Base-by-base conservation (phyloP, 2,888 invertebrate genomes). In the Lordiphosa andalusiaca region DNA sequence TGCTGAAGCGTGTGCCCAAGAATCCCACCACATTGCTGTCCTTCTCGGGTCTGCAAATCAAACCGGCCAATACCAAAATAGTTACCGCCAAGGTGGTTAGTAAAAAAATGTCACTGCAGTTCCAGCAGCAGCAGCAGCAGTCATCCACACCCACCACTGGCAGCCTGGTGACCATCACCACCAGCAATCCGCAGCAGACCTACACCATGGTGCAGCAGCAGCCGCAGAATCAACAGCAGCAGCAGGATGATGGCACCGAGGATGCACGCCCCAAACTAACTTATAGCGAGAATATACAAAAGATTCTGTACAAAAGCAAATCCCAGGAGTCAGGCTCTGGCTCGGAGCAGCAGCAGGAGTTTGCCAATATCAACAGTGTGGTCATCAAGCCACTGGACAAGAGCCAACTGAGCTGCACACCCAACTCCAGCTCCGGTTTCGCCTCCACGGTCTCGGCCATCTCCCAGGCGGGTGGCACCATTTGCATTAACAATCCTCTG, bases 141-240 rank as follows among this genome's bases (percentile, higher is more conserved):
- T 2, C 19, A 19, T 19, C 19, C 4, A 19, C 25, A 25, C 6
- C 25, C 0, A 6, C 25, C 6, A 25, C 25, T 2, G 25, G 93
- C 92, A 76, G 92, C 90, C 61, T 91, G 91, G 81, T 86, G 5
- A 86, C 87, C 23, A 88, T 87, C 48, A 86, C 81, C 9, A 77
- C 76, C 53, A 77, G 73, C 6, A 87, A 81, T 62, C 57, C 73
- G 6, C 83, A 72, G 38, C 78, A 70, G 52, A 81, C 78, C n/a
- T 85, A 55, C 40, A 59, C 62, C 42, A 77, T 69, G 70, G 67
- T 67, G n/a, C 73, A 57, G 35, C 65, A 76, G 3, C 56, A 62
- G 42, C 53, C 41, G 12, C 59, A 30, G 6, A n/a, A n/a, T n/a
- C n/a, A n/a, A n/a, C 64, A 57, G 56, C 36, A 35, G 50, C 52